Evolutionary conservation across 2,113 vertebrate species (phyloP).

Genomic region (Sterrhoptilus dennistouni): DNA sequence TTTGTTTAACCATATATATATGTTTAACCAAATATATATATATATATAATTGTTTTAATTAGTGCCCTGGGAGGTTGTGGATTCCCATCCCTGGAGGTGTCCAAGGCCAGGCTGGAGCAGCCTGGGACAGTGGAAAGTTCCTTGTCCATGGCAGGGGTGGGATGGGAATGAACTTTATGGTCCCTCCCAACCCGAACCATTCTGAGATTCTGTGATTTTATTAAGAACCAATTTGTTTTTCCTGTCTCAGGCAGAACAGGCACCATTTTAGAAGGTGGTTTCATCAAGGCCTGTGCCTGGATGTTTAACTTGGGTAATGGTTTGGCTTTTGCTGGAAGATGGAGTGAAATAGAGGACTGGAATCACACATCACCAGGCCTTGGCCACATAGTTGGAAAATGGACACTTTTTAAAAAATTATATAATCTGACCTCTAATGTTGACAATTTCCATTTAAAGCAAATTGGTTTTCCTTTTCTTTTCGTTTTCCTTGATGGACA

Average conservation of each 20-base stretch:
- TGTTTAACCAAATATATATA: too few species aligned
- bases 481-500: neutral
- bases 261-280: neutral
- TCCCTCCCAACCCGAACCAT: neutral
- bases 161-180: neutral
- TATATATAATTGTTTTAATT: too few species aligned
- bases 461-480: neutral
- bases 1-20: too few species aligned
- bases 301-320: neutral
- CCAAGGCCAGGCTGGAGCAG: rapidly evolving
- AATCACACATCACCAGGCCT: neutral
- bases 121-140: neutral
- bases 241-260: neutral
- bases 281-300: neutral
- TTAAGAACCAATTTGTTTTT: neutral
- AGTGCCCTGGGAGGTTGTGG: neutral
- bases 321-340: neutral
- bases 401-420: neutral
- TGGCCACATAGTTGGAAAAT: neutral
- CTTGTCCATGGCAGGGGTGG: neutral
- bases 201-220: neutral
- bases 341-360: neutral
- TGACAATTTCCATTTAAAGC: neutral
- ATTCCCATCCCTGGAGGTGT: neutral
- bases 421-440: neutral